These are phyloP conservation scores for Drosophila paranaensis DNA, from an alignment of 2,888 invertebrate genomes.

Conservation along the genomic window DNA sequence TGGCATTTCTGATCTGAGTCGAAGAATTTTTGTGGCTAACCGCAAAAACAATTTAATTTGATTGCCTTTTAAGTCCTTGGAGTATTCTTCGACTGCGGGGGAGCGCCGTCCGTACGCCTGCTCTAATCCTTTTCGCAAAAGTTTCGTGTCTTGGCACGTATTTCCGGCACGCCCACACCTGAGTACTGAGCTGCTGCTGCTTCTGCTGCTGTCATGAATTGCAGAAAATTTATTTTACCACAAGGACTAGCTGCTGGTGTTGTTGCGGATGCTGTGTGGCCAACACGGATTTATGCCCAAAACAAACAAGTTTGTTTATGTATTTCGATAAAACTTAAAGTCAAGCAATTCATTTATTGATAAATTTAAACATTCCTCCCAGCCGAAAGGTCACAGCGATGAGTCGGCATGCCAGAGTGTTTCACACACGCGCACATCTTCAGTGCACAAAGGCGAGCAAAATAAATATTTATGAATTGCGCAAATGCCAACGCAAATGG, in stretches of 20 bases:
- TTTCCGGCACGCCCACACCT: constrained; percentile 40
- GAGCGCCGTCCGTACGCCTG: background rate
- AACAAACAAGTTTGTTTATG: constrained; percentile 59
- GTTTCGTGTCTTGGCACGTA: constrained; percentile 74
- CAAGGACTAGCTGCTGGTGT: constrained; percentile 53
- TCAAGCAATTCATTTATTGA: constrained; percentile 63
- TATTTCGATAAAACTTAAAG: constrained; percentile 65
- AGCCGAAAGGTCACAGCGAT: constrained; percentile 44
- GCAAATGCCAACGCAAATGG: constrained; percentile 65
- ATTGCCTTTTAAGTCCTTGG: constrained; percentile 71
- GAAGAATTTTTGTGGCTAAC: constrained; percentile 56
- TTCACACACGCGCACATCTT: constrained; percentile 36
- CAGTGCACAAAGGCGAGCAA: constrained; percentile 46
- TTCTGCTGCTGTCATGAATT: constrained; percentile 66
- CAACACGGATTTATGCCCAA: constrained; percentile 58
- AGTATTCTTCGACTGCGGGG: constrained; percentile 28
- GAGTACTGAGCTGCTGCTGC: constrained; percentile 22
- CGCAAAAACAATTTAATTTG: constrained; percentile 76
- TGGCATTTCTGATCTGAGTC: constrained; percentile 26
- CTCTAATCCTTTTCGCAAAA: constrained; percentile 64
- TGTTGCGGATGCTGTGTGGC: constrained; percentile 30
- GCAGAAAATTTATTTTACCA: constrained; percentile 74
- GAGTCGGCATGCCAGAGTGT: constrained; percentile 43
- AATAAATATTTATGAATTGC: constrained; percentile 74
- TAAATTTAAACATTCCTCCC: constrained; percentile 56